These are phyloP conservation scores for Agrotis clavis DNA, from an alignment of 2,888 invertebrate species.

Conservation along the genomic window DNA sequence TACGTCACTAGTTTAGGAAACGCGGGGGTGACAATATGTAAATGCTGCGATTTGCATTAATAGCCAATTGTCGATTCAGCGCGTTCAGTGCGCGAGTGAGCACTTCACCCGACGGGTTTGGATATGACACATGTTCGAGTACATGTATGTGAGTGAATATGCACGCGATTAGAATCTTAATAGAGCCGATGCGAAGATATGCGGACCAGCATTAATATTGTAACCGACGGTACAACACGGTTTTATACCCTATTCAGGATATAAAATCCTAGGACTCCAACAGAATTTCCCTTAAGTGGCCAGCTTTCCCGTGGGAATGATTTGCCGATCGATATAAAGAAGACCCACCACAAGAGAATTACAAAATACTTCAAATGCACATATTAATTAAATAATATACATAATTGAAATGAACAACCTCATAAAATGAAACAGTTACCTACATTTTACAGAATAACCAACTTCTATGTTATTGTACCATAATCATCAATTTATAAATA, in stretches of 20 bases:
- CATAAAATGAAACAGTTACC: constrained; percentile 43
- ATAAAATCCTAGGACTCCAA: constrained; percentile 36
- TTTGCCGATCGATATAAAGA: constrained; percentile 11
- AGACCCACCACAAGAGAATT: constrained; percentile 13
- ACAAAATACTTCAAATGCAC: constrained; percentile 36
- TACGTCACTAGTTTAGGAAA: constrained; percentile 58
- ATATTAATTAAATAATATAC: constrained; percentile 28
- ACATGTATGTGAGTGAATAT: constrained; percentile 74
- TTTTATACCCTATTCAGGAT: constrained; percentile 52
- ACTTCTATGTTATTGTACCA: constrained; percentile 49
- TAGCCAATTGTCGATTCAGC: constrained; percentile 84
- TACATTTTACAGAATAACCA: constrained; percentile 27
- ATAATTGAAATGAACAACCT: constrained; percentile 37
- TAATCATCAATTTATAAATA: constrained; percentile 46
- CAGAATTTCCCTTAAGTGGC: constrained; percentile 29
- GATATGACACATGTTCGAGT: constrained; percentile 87
- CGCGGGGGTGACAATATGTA: constrained; percentile 72
- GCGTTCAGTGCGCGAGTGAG: constrained; percentile 71
- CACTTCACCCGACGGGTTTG: constrained; percentile 79
- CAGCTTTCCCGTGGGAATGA: constrained; percentile 52
- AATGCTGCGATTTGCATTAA: constrained; percentile 84
- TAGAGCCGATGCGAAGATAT: constrained; percentile 70
- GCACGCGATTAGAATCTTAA: constrained; percentile 76
- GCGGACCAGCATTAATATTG: constrained; percentile 66
- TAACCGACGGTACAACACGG: constrained; percentile 46